These are phyloP conservation scores for Sinopyrophorus schimmeli DNA, from an alignment of 2,888 invertebrate genomes.

Conservation along the genomic window DNA sequence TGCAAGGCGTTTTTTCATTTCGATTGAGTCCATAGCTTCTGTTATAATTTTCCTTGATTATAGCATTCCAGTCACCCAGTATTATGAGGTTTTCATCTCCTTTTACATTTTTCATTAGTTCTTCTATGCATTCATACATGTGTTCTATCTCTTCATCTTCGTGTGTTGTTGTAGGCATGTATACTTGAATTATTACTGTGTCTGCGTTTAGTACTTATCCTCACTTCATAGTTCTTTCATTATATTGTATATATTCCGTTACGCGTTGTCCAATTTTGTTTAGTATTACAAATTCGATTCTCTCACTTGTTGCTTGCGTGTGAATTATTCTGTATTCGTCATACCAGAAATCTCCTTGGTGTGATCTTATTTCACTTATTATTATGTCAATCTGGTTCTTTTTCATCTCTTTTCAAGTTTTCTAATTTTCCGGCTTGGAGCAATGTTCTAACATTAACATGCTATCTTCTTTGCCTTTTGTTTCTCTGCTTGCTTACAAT, in stretches of 20 bases:
- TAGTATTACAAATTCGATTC: background rate
- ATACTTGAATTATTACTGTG: conserved; percentile 5
- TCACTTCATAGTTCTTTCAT: conserved; percentile 4
- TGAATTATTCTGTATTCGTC: background rate
- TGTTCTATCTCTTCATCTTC: conserved; percentile 3
- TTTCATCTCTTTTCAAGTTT: background rate
- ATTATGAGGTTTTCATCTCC: conserved; percentile 7
- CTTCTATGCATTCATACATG: conserved; percentile 1
- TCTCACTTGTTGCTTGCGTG: background rate
- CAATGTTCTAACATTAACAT: conserved; percentile 7
- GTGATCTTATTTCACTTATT: background rate
- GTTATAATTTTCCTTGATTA: background rate
- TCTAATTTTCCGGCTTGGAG: background rate
- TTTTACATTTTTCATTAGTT: conserved; percentile 3
- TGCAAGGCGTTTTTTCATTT: conserved; percentile 3
- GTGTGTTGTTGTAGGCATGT: conserved; percentile 6
- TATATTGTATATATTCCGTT: background rate
- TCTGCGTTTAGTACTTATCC: too few relatives aligned
- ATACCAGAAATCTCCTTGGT: conserved; percentile 4
- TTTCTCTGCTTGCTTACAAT: too few relatives aligned
- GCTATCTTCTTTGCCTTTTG: too few relatives aligned
- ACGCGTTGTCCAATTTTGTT: background rate
- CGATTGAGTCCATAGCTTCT: conserved; percentile 3
- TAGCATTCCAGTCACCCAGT: conserved; percentile 4
- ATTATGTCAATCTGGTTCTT: background rate